These are phyloP conservation scores for Tiliqua scincoides DNA, from an alignment of 2,113 vertebrate species.

Conservation along the genomic window DNA sequence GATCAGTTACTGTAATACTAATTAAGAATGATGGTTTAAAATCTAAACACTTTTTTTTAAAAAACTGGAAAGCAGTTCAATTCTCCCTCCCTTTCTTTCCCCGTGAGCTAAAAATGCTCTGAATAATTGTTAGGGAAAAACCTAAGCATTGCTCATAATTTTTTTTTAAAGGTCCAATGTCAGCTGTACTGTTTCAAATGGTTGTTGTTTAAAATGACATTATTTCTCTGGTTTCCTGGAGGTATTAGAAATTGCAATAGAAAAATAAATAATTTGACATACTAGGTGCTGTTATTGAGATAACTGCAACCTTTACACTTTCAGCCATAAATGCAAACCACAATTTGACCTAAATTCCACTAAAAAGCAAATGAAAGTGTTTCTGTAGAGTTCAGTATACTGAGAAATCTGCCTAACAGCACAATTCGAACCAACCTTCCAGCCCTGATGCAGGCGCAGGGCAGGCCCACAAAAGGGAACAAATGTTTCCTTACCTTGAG, in stretches of 20 bases:
- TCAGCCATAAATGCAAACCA: not conserved
- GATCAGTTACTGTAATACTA: slow-evolving; percentile 18
- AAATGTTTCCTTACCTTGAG: too few relatives aligned
- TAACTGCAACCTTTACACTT: not conserved
- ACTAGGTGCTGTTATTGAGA: not conserved
- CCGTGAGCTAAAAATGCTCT: not conserved
- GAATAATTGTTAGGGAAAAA: not conserved
- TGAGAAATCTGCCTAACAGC: not conserved
- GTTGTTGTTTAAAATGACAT: not conserved
- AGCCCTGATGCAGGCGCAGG: too few relatives aligned
- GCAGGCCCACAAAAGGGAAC: too few relatives aligned
- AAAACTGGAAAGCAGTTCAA: not conserved
- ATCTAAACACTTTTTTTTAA: not conserved
- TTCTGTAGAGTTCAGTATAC: not conserved
- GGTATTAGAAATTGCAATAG: slow-evolving; percentile 1
- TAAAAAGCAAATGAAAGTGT: not conserved
- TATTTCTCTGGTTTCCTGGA: not conserved
- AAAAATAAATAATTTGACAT: not conserved
- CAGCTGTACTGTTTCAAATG: slow-evolving; percentile 21
- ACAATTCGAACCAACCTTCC: not conserved
- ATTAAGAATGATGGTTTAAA: slow-evolving; percentile 10
- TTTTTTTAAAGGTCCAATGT: slow-evolving; percentile 9
- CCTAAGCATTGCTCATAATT: not conserved
- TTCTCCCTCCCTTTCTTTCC: not conserved
- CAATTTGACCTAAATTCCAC: not conserved